Evolutionary conservation across 2,888 invertebrate species (phyloP), one percentile per base, ranked within the genome.

Genomic region (Netelia inedita): DNA sequence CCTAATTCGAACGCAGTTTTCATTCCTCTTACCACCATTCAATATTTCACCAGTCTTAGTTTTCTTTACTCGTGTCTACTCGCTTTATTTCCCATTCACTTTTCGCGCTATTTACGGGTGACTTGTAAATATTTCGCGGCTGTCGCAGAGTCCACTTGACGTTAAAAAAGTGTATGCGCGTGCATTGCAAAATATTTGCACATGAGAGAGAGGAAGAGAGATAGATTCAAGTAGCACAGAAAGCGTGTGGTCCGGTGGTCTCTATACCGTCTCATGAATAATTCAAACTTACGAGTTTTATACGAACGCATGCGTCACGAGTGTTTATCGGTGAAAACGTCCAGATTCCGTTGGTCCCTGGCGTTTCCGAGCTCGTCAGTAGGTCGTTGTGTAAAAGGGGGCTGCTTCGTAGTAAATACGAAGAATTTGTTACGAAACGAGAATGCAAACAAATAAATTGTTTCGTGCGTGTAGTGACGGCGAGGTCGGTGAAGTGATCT

Each of bases 231-330:
- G 87, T 88, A 69, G 86, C 83, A 85, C 86, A 88, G 88, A 88
- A 89, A 89, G 72, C 21, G 74, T 88, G 86, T 79, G 81, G 75
- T 57, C 16, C 57, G 19, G 8, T 9, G 57, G 9, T 63, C 66
- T 66, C 61, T 59, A 79, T 65, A 66, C 65, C 76, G 69, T 76
- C 71, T 86, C 87, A 91, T 92, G 91, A 92, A 91, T 92, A 90
- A 92, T 92, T 89, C 90, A 92, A 72, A 57, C 59, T 83, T 86
- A 83, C 81, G 55, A 55, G 69, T 82, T 80, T 85, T 80, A 65
- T 81, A 86, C 87, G 88, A 85, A 89, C 89, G 88, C 87, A 88
- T 86, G 87, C 89, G 87, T 74, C 87, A 86, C 86, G 85, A 86
- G 57, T 57, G 87, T 89, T 89, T 88, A 90, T 89, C 85, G 86